Percentiles rank a stretch among this genome's conserved stretches.
Conservation (phyloP, 2,113 vertebrate species). For the Aptenodytes patagonicus region DNA sequence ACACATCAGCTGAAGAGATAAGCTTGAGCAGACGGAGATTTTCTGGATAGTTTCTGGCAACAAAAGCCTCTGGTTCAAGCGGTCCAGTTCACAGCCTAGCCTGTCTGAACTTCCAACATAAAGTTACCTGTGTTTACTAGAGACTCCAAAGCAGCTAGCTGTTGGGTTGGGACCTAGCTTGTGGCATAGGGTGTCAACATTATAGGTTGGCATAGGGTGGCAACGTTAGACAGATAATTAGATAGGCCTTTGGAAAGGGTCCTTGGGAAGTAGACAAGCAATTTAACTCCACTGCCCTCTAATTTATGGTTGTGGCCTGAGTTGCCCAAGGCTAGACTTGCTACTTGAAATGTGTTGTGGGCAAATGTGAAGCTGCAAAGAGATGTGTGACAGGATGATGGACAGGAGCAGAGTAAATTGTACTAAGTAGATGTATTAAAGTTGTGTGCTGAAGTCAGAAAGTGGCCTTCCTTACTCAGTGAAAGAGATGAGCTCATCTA, state of each 20-base stretch:
- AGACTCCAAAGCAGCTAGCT: not conserved
- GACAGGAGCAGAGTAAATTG: not conserved
- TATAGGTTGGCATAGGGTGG: rapidly evolving
- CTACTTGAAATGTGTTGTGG: not conserved
- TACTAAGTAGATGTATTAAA: not conserved
- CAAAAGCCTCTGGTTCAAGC: not conserved
- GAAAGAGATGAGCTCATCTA: not conserved
- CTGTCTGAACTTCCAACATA: not conserved
- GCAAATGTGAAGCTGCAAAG: not conserved
- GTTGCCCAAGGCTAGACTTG: not conserved
- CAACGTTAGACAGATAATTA: not conserved
- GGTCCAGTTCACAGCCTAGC: not conserved
- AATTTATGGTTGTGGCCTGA: not conserved
- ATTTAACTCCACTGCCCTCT: not conserved
- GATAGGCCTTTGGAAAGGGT: not conserved
- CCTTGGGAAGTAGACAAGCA: not conserved
- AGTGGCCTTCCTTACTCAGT: not conserved
- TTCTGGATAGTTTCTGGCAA: not conserved
- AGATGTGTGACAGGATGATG: not conserved
- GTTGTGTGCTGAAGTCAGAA: not conserved
- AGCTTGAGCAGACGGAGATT: not conserved
- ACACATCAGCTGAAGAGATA: not conserved
- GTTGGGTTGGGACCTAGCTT: not conserved
- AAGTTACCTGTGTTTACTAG: not conserved
- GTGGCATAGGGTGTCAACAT: rapidly evolving